Evolutionary conservation across 2,888 invertebrate species (phyloP).

Genomic region (Leptinotarsa peninsularis): DNA sequence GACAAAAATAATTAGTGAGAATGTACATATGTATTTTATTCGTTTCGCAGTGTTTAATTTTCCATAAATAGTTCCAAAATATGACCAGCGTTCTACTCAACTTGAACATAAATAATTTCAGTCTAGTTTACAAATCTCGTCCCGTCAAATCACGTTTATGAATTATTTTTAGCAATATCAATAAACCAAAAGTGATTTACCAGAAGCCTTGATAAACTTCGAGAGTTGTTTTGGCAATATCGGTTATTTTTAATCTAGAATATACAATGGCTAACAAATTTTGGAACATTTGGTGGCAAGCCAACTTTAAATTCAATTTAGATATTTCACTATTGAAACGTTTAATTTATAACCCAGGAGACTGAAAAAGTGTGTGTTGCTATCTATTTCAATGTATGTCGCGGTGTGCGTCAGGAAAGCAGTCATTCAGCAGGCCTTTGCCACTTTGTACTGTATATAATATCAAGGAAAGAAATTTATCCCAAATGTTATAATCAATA

Average conservation of each 20-base stretch:
- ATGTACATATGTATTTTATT: neutral
- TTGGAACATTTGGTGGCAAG: constrained; percentile 11
- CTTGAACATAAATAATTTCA: neutral
- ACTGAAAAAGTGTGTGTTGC: neutral
- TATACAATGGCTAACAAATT: constrained; percentile 12
- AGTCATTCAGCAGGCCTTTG: too few species aligned
- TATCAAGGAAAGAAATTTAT: neutral
- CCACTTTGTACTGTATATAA: too few species aligned
- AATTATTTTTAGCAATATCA: constrained; percentile 19
- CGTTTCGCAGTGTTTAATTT: neutral
- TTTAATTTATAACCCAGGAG: neutral
- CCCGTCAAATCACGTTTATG: neutral
- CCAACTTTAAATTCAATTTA: constrained; percentile 1
- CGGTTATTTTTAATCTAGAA: constrained; percentile 18
- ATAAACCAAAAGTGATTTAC: constrained; percentile 20
- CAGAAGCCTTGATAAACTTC: constrained; percentile 15
- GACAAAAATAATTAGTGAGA: too few species aligned
- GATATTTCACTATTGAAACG: neutral
- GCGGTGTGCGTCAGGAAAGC: too few species aligned
- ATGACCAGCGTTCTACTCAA: neutral
- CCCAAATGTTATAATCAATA: neutral
- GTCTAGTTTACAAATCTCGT: constrained; percentile 15
- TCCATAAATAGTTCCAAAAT: neutral
- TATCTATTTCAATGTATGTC: too few species aligned
- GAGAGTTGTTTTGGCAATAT: constrained; percentile 24